Base-by-base conservation (phyloP, 2,113 vertebrate species). In the Edolisoma coerulescens region DNA sequence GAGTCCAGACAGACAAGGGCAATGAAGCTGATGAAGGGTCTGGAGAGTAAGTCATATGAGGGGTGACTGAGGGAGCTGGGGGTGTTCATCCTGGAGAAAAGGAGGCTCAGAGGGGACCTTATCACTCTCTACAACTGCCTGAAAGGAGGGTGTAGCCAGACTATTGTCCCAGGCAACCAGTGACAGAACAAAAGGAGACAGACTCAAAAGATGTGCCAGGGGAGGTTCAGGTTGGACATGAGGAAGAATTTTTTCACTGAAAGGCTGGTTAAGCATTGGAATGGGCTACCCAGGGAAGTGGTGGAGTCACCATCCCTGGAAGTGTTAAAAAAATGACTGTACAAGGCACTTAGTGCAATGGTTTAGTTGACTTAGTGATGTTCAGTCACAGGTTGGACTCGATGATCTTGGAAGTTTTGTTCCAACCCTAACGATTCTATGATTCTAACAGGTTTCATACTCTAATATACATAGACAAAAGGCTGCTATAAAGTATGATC, bases 141-240 rank as follows among this genome's bases (percentile, higher is more conserved):
- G n/a, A 47, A 68, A 45, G 19, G 39, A 47, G 28, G 11, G 0
- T 75, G 45, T 1, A 75, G 53, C 28, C 9, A 41, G 56, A 61
- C 23, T 10, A 30, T 60, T 42, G 39, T 45, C 53, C 26, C 47
- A 53, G 61, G 20, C 13, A 53, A 32, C 16, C 11, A 54, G 24
- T 0, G 0, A 61, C 41, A 61, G 24, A 45, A 41, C 21, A 39
- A 26, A 52, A 32, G 20, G 11, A 75, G 16, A 41, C 1, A 20
- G 13, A 53, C 24, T 60, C 33, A 39, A 30, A 57, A 57, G 20
- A 12, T 32, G 11, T 60, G 21, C 11, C 47, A 41, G 11, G 13
- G 13, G 20, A 68, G 14, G 39, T 41, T 47, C 30, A 83, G 17
- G n/a, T 2, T 35, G 30, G 30, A 76, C 14, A 47, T 19, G 11